Conservation (phyloP, 2,113 vertebrate genomes). For the Pycnonotus jocosus region DNA sequence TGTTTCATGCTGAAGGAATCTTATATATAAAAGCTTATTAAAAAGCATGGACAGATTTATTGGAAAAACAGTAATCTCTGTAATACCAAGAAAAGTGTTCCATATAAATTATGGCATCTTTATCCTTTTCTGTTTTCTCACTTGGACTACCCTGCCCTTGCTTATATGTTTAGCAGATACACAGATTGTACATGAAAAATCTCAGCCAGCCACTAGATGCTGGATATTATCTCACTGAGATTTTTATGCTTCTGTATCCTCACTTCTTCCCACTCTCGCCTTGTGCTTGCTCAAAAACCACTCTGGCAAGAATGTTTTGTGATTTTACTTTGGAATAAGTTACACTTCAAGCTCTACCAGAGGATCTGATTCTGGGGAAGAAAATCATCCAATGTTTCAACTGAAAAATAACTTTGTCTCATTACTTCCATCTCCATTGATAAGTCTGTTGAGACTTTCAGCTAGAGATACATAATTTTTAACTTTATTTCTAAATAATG, state of each 20-base stretch:
- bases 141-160: background rate
- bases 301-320: background rate
- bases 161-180: background rate
- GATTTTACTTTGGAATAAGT: background rate
- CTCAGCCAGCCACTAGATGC: background rate
- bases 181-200: background rate
- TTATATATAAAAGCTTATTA: background rate
- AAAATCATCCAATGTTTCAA: background rate
- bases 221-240: background rate
- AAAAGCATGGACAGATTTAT: background rate
- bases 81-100: background rate
- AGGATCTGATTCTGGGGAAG: background rate
- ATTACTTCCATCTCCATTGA: background rate
- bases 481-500: background rate
- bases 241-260: background rate
- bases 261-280: background rate
- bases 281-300: background rate
- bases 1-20: background rate
- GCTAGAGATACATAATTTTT: background rate
- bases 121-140: background rate
- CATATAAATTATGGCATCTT: background rate
- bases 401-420: background rate
- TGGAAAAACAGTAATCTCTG: background rate
- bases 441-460: background rate
- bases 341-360: background rate